phyloP scores from a whole-genome alignment of 2,888 invertebrate species.

The Apotomis capreana region DNA sequence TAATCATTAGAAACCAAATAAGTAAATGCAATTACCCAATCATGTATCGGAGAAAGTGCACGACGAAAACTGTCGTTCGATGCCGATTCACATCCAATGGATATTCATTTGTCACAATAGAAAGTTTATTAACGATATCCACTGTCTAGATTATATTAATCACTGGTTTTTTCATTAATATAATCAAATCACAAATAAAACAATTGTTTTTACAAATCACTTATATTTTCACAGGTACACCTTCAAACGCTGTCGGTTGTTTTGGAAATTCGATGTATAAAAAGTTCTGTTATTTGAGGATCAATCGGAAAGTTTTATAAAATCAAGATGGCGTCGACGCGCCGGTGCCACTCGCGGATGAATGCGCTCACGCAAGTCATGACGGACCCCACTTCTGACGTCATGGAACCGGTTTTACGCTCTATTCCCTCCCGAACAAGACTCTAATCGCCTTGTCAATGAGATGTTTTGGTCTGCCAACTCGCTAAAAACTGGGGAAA shows the following conservation, averaged over 20 bases:
- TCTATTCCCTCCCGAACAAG: conserved; percentile 47
- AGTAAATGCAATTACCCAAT: conserved; percentile 41
- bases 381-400: conserved; percentile 45
- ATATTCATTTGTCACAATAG: conserved; percentile 69
- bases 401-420: conserved; percentile 44
- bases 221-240: neutral
- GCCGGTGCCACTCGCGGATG: conserved; percentile 68
- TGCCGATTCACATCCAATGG: conserved; percentile 55
- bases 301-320: conserved; percentile 45
- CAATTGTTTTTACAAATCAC: neutral
- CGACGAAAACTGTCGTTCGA: conserved; percentile 55
- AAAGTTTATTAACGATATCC: conserved; percentile 66
- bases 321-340: conserved; percentile 57
- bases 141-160: conserved; percentile 35
- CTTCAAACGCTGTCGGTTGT: neutral
- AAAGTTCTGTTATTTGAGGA: conserved; percentile 9
- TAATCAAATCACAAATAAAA: neutral
- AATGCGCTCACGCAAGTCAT: conserved; percentile 69
- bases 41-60: conserved; percentile 68
- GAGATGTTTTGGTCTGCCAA: conserved; percentile 54
- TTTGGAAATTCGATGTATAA: neutral
- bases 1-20: conserved; percentile 28
- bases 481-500: conserved; percentile 70
- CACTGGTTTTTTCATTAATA: conserved; percentile 1
- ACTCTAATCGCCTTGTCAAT: conserved; percentile 45